Evolutionary conservation across 2,797 vertebrate genomes (phyloP), one percentile per base, ranked within the genome.

Genomic region (Pipistrellus nathusii): DNA sequence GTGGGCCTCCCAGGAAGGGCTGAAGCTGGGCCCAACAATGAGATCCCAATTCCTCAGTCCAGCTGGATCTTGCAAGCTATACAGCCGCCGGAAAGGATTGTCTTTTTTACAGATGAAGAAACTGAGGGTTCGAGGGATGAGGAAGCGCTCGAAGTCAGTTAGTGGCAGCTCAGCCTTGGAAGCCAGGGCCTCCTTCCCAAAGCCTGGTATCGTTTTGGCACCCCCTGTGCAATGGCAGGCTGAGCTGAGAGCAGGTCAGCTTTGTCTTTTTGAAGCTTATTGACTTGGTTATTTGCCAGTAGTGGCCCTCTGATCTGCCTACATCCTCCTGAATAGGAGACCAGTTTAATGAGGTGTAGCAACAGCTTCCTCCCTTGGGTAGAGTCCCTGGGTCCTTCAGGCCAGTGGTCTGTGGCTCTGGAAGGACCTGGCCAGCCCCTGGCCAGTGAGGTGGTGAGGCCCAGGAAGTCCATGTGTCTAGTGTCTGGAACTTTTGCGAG

Each of bases 131-230:
- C 57, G 18, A 62, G 55, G 6, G 2, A 8, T 1, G 3, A 68
- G n/a, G 30, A 89, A 53, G 48, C 21, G 17, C 53, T 27, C 18
- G 1, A 15, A 53, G 10, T 69, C 32, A 4, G 4, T 64, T 10
- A 48, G 11, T 8, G 8, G 7, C 21, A 3, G 38, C 21, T 41
- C 41, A 27, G 35, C 12, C 0, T 35, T 14, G 14, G 69, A 86
- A 88, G 20, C 32, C 88, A 73, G 48, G 2, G 12, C 66, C 55
- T 84, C 13, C 13, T 38, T 25, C 72, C 68, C 76, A 32, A 27
- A 27, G n/a, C 68, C 17, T 11, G 21, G 2, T 0, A 2, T 27
- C 2, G 48, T 4, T 66, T 38, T 2, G 3, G 6, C 17, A 25
- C 25, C 27, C 15, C 12, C 3, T 3, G 27, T 44, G 59, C 44